These are phyloP conservation scores for Corythucha ciliata DNA, from an alignment of 2,888 invertebrate genomes.

Conservation along the genomic window DNA sequence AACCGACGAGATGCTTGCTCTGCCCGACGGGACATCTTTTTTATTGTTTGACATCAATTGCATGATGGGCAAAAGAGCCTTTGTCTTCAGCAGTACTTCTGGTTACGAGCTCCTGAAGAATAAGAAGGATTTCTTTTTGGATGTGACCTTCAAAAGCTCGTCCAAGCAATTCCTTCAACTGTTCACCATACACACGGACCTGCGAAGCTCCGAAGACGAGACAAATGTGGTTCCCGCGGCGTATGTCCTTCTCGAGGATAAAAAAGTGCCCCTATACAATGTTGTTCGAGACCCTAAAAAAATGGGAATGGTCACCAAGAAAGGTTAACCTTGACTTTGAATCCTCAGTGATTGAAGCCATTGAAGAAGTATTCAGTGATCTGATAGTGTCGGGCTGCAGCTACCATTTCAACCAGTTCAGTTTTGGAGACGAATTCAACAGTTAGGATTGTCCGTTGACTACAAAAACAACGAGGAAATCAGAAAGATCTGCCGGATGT, in stretches of 20 bases:
- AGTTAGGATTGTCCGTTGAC: too few species aligned
- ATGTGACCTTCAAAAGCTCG: conserved; percentile 3
- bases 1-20: too few species aligned
- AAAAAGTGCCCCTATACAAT: background rate
- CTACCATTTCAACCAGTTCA: conserved; percentile 10
- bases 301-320: too few species aligned
- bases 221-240: background rate
- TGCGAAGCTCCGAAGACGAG: background rate
- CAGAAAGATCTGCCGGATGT: too few species aligned
- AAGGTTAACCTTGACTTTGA: too few species aligned
- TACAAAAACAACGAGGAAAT: too few species aligned
- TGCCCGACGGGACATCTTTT: too few species aligned
- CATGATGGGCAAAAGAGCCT: background rate
- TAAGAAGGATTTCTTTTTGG: background rate
- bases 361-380: background rate
- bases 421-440: too few species aligned
- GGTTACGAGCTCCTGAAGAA: background rate
- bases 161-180: conserved; percentile 1
- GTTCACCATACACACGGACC: conserved; percentile 1
- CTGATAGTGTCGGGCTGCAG: conserved; percentile 3
- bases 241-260: background rate
- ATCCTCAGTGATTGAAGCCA: too few species aligned
- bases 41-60: too few species aligned
- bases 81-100: background rate
- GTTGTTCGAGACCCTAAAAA: too few species aligned